Conservation (phyloP, 1,140 invertebrate genomes). For the Drosophila truncata region DNA sequence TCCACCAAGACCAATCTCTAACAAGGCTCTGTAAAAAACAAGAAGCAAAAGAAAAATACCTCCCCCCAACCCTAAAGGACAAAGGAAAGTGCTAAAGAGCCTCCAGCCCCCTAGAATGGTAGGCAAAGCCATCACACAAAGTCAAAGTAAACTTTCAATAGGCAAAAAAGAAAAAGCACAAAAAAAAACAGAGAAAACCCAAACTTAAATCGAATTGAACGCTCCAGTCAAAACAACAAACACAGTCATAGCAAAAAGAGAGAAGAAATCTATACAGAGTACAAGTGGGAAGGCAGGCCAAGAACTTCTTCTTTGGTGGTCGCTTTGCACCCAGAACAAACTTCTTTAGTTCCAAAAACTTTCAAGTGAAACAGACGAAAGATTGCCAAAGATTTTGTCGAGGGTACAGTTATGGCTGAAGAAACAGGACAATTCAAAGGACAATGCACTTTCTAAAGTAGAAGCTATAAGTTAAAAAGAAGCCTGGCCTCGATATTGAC, state of each 20-base stretch:
- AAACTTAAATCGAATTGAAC: constrained; percentile 67
- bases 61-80: not conserved
- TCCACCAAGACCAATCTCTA: no score
- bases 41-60: not conserved
- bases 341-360: constrained; percentile 33
- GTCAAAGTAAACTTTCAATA: constrained; percentile 40
- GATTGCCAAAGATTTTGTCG: constrained; percentile 28
- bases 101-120: not conserved
- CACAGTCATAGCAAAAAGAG: not conserved
- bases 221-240: constrained; percentile 25
- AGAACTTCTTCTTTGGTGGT: constrained; percentile 27
- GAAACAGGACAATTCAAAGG: constrained; percentile 24
- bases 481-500: not conserved
- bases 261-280: not conserved
- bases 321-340: constrained; percentile 22
- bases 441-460: constrained; percentile 14
- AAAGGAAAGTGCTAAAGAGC: constrained; percentile 22
- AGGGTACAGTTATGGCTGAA: constrained; percentile 29
- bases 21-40: not conserved
- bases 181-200: not conserved
- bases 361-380: constrained; percentile 43
- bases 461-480: not conserved
- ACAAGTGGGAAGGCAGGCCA: not conserved
- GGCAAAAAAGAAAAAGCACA: constrained; percentile 4
- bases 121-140: constrained; percentile 16